These are phyloP conservation scores for Theocolax elegans DNA, from an alignment of 1,140 invertebrate species.

Conservation along the genomic window DNA sequence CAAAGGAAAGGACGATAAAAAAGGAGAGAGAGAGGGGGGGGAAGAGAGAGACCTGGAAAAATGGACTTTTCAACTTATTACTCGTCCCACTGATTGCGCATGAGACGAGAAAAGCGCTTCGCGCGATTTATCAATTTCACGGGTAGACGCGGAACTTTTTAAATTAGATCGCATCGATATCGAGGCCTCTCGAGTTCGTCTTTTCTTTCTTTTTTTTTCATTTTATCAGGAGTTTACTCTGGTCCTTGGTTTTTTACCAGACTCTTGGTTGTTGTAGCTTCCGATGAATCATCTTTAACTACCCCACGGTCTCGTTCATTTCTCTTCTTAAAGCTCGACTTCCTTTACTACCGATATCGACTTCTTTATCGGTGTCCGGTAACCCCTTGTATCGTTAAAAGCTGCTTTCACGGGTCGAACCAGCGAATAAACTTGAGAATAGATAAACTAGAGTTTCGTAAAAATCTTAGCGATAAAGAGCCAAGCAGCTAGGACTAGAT, in stretches of 20 bases:
- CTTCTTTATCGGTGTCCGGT: not conserved
- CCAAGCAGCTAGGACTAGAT: too few relatives aligned
- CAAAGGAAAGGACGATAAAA: not conserved
- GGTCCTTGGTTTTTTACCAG: not conserved
- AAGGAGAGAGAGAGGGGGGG: not conserved
- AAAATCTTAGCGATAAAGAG: too few relatives aligned
- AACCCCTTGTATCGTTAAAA: not conserved
- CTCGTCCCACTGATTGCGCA: slow-evolving; percentile 53
- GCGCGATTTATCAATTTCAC: slow-evolving; percentile 59
- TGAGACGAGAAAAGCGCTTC: slow-evolving; percentile 39
- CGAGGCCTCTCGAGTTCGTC: too few relatives aligned
- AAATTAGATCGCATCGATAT: slow-evolving; percentile 50
- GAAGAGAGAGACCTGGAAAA: slow-evolving; percentile 46
- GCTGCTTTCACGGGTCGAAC: not conserved
- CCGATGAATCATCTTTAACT: slow-evolving; percentile 19
- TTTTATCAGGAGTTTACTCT: too few relatives aligned
- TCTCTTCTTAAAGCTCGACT: not conserved
- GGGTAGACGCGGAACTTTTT: slow-evolving; percentile 54
- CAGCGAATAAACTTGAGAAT: not conserved
- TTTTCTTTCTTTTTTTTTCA: not conserved
- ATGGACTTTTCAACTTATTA: slow-evolving; percentile 58
- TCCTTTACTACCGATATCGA: not conserved
- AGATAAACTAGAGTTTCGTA: too few relatives aligned
- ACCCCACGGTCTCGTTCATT: not conserved
- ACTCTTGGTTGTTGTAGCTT: not conserved